These are phyloP conservation scores for Chitala chitala DNA, from an alignment of 2,113 vertebrate genomes.

Conservation along the genomic window DNA sequence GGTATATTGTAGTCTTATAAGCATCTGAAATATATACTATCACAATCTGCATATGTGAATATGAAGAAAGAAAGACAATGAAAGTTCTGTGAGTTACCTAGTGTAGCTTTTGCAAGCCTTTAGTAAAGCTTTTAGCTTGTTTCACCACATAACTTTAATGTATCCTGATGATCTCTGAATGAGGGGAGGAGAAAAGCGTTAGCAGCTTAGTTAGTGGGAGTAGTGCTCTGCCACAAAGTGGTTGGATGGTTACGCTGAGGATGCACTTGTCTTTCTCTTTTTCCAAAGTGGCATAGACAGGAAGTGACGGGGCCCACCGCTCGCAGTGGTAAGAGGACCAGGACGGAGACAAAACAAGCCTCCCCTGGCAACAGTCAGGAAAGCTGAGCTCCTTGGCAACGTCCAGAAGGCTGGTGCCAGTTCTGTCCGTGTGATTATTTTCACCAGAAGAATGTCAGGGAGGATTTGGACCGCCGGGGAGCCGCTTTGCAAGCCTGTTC, in stretches of 20 bases:
- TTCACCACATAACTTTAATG: too few species aligned
- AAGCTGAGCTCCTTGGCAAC: constrained; percentile 63
- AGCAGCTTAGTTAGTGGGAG: too few species aligned
- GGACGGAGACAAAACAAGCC: constrained; percentile 50
- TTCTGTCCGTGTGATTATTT: constrained; percentile 57
- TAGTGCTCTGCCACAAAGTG: too few species aligned
- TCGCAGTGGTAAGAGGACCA: constrained; percentile 34
- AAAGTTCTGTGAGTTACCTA: too few species aligned
- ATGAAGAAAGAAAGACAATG: too few species aligned
- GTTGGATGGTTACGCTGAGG: not conserved
- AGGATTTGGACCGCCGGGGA: constrained; percentile 55
- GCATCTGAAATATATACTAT: too few species aligned
- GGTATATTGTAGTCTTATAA: too few species aligned
- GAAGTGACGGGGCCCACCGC: constrained; percentile 18
- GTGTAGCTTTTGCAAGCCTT: too few species aligned
- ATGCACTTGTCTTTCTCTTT: constrained; percentile 16
- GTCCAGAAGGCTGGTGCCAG: constrained; percentile 54
- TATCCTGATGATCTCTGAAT: too few species aligned
- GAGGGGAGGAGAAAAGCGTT: too few species aligned
- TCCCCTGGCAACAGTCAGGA: constrained; percentile 52
- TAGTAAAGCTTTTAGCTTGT: too few species aligned
- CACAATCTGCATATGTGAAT: too few species aligned
- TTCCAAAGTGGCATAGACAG: constrained; percentile 12
- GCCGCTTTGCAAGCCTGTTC: constrained; percentile 57
- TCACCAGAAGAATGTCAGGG: constrained; percentile 61